A percentile compares a stretch with the other conserved stretches of the same genome.
phyloP scores from a whole-genome alignment of 2,888 invertebrate species.

The Fragum fragum region DNA sequence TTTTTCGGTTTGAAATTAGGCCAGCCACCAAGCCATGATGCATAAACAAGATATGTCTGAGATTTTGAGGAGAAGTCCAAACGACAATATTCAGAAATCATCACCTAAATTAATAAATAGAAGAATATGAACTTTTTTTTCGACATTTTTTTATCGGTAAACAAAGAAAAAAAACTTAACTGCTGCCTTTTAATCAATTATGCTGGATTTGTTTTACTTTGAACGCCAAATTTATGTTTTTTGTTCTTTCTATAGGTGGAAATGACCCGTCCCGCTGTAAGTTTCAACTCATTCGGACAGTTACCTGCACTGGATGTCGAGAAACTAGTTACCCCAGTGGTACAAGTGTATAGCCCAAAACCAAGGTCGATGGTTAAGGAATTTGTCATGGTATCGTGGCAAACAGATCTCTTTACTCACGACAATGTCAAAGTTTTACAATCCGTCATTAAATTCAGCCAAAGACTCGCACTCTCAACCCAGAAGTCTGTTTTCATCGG shows the following conservation, averaged over 20 bases:
- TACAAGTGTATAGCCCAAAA: background rate
- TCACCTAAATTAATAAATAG: no score
- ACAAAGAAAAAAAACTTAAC: no score
- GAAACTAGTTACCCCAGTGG: conserved; percentile 14
- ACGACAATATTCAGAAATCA: no score
- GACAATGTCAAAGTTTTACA: background rate
- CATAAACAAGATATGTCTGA: no score
- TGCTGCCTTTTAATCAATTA: no score
- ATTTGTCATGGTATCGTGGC: conserved; percentile 30
- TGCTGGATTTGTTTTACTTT: no score
- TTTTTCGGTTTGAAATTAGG: no score
- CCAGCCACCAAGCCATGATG: no score
- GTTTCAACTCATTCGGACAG: conserved; percentile 1
- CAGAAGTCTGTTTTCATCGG: conserved; percentile 17
- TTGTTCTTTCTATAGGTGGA: conserved; percentile 5
- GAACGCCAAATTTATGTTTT: no score
- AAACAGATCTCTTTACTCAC: conserved; percentile 3
- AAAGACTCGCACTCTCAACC: background rate
- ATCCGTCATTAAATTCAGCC: conserved; percentile 7
- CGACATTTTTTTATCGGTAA: no score
- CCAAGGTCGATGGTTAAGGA: conserved; percentile 3
- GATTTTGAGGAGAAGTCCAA: no score
- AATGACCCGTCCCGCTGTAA: background rate
- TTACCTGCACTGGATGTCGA: background rate
- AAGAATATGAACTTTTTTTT: no score